These are phyloP conservation scores for Drosophila serrata DNA, from an alignment of 1,140 invertebrate species.

Conservation along the genomic window DNA sequence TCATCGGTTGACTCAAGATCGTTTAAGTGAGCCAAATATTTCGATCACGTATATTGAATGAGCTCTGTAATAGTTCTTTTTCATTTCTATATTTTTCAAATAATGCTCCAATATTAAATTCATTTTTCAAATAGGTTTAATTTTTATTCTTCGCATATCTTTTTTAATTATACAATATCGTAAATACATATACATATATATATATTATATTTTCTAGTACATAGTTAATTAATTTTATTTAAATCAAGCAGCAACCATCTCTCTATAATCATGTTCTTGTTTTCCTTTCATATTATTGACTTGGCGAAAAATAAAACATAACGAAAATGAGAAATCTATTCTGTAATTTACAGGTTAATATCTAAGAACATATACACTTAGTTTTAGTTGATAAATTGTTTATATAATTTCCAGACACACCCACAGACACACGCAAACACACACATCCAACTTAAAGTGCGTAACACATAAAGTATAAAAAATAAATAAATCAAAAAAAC, in stretches of 20 bases:
- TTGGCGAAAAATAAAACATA: constrained; percentile 59
- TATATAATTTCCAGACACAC: constrained; percentile 62
- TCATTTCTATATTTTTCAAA: constrained; percentile 16
- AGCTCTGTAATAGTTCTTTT: background rate
- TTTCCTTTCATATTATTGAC: constrained; percentile 37
- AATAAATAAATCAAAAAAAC: constrained; percentile 74
- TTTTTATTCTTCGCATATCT: constrained; percentile 69
- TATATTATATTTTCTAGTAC: constrained; percentile 57
- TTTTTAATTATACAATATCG: constrained; percentile 69
- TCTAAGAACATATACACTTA: constrained; percentile 58
- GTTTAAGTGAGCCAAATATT: background rate
- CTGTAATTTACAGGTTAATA: constrained; percentile 74
- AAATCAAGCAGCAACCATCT: constrained; percentile 67
- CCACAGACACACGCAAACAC: constrained; percentile 34
- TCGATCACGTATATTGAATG: too few relatives aligned
- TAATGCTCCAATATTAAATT: constrained; percentile 53
- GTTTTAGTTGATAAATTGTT: constrained; percentile 73
- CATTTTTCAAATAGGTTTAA: constrained; percentile 55
- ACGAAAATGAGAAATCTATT: constrained; percentile 40
- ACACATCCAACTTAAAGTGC: constrained; percentile 50
- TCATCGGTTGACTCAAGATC: background rate
- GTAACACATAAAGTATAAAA: constrained; percentile 64
- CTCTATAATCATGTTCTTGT: constrained; percentile 47
- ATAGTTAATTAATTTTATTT: constrained; percentile 62
- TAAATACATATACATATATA: constrained; percentile 56